Evolutionary conservation across 2,797 vertebrate species (phyloP), one percentile per base, ranked within the genome.

Genomic region (Xenopus petersii): DNA sequence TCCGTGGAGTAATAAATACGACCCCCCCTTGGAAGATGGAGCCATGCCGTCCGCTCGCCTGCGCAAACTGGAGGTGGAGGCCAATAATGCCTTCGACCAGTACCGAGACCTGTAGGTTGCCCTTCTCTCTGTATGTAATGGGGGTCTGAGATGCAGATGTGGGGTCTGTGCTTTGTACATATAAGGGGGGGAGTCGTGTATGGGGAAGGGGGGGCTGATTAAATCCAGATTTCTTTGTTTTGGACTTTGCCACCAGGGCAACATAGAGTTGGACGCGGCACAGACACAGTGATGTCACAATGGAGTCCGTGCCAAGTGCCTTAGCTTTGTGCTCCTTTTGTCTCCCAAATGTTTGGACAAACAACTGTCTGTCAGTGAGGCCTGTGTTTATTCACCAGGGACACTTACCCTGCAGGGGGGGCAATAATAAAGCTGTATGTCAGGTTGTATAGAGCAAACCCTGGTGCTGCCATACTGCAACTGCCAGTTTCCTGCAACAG

Each of bases 1-100:
- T 77, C 98, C 98, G 0, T 99, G 98, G 98, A 99, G 98, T 88
- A 99, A 99, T 89, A 99, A 98, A 81, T 99, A 99, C 1, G 98
- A 99, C 73, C 98, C 98, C 67, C 96, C 96, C 49, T 92, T 99
- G 84, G 98, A 99, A 85, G 98, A 99, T 2, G 98, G 98, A 62
- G 97, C 98, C 74, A 99, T 99, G 96, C 98, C 98, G 36, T 99
- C 98, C 8, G 92, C 93, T 77, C 95, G 98, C 66, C 92, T 99
- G 87, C 94, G 98, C 70, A 99, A 99, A 88, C 94, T 99, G 59
- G 98, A 99, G 87, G 92, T 99, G 69, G 98, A 99, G 88, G 98
- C 98, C 86, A 99, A 99, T 88, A 98, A 98, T 26, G 98, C 98
- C 89, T 99, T 99, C 4, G 98, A 99, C 91, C 97, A 99, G 90